These are phyloP conservation scores for Cacoxenus indagator DNA, from an alignment of 2,888 invertebrate species.

Conservation along the genomic window DNA sequence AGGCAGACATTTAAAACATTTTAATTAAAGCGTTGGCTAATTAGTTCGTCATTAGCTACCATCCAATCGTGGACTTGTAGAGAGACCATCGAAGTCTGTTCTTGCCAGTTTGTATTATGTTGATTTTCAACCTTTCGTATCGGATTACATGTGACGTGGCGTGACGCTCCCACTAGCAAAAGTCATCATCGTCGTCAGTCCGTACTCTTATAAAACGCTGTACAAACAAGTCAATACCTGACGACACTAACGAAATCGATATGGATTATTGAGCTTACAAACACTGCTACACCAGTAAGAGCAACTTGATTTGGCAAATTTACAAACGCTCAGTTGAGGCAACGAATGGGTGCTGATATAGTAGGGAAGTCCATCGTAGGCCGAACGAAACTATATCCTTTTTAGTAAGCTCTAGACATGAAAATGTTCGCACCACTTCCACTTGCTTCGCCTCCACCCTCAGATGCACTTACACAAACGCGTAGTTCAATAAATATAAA, in stretches of 20 bases:
- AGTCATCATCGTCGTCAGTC: not conserved
- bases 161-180: not conserved
- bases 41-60: not conserved
- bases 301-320: not conserved
- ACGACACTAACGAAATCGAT: constrained; percentile 30
- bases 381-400: too few species aligned
- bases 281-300: too few species aligned
- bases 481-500: constrained; percentile 37
- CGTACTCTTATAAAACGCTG: constrained; percentile 23
- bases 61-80: not conserved
- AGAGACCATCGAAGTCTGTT: not conserved
- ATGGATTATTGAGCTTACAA: constrained; percentile 32
- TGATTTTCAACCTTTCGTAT: not conserved
- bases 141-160: not conserved
- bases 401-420: too few species aligned
- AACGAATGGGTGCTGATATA: too few species aligned
- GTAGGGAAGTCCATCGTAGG: too few species aligned
- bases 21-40: constrained; percentile 7
- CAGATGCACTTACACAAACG: constrained; percentile 10
- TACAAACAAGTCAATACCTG: constrained; percentile 42
- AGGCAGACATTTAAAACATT: not conserved
- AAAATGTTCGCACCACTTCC: constrained; percentile 26
- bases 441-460: constrained; percentile 18
- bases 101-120: not conserved
- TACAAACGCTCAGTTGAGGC: constrained; percentile 5